Conservation (phyloP, 2,888 invertebrate genomes). For the Apotomis capreana region DNA sequence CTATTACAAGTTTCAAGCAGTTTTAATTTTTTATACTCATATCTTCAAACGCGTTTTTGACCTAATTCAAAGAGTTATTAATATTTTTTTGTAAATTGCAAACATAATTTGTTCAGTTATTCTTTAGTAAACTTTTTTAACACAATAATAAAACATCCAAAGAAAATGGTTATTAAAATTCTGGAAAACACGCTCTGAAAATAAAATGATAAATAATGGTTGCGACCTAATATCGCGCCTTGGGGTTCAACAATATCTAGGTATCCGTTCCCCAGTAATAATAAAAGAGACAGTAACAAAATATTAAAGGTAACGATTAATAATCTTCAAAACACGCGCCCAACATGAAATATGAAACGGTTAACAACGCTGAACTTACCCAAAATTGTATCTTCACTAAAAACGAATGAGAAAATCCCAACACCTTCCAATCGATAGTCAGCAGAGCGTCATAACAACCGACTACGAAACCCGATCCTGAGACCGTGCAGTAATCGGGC, state of each 20-base stretch:
- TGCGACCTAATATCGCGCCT: no score
- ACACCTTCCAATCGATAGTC: conserved; percentile 31
- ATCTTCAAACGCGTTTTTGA: conserved; percentile 4
- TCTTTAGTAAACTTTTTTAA: no score
- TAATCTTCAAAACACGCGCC: no score
- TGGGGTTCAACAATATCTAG: no score
- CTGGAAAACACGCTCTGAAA: no score
- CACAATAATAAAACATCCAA: no score
- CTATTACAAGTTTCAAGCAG: conserved; percentile 15
- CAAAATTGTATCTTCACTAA: background rate
- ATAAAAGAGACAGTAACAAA: no score
- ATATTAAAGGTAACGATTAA: no score
- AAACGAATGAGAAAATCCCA: conserved; percentile 19
- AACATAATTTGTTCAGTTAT: no score
- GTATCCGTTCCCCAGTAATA: no score
- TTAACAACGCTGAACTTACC: background rate
- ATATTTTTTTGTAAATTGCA: background rate
- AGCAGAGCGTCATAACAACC: conserved; percentile 35
- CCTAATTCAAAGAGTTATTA: background rate
- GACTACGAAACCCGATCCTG: conserved; percentile 45
- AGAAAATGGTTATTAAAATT: no score
- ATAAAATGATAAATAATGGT: no score
- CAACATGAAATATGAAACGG: conserved; percentile 3
- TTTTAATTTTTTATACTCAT: conserved; percentile 8
- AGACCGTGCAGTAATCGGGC: conserved; percentile 70